A percentile compares a stretch with the other conserved stretches of the same genome.
Conservation (phyloP, 2,113 vertebrate genomes). For the Prunella himalayana region DNA sequence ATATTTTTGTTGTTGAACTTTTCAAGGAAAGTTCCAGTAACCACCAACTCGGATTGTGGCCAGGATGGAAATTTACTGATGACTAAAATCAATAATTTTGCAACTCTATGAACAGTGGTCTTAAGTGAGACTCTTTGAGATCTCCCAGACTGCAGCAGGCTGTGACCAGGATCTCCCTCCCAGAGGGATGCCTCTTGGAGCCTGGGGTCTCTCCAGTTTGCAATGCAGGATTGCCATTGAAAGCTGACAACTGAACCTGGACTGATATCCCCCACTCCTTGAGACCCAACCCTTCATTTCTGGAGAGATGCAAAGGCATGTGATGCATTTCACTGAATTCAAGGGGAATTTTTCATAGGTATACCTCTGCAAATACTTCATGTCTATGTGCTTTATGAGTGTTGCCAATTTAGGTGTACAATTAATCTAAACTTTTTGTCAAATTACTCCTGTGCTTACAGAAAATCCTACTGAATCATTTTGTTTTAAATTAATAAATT, state of each 20-base stretch:
- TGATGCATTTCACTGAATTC: neutral
- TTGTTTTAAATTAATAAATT: neutral
- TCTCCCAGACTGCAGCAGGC: neutral
- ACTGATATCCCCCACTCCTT: neutral
- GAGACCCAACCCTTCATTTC: neutral
- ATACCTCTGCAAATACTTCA: neutral
- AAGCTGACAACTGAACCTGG: neutral
- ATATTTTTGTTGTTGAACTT: neutral
- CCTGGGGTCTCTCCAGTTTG: neutral
- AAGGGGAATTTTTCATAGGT: neutral
- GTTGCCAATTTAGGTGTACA: neutral
- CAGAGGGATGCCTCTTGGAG: neutral
- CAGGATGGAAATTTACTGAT: neutral
- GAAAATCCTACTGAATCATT: neutral
- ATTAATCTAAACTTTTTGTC: neutral
- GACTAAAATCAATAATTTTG: neutral
- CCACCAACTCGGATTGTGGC: fast-evolving
- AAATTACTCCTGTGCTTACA: neutral
- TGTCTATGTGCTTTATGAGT: neutral
- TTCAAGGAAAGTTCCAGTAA: neutral
- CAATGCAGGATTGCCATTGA: neutral
- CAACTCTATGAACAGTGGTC: neutral
- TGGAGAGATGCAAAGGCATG: neutral
- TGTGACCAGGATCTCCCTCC: neutral
- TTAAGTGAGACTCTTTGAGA: neutral